Evolutionary conservation across 2,888 invertebrate genomes (phyloP), one percentile per base, ranked within the genome.

Genomic region (Caenorhabditis sp.): DNA sequence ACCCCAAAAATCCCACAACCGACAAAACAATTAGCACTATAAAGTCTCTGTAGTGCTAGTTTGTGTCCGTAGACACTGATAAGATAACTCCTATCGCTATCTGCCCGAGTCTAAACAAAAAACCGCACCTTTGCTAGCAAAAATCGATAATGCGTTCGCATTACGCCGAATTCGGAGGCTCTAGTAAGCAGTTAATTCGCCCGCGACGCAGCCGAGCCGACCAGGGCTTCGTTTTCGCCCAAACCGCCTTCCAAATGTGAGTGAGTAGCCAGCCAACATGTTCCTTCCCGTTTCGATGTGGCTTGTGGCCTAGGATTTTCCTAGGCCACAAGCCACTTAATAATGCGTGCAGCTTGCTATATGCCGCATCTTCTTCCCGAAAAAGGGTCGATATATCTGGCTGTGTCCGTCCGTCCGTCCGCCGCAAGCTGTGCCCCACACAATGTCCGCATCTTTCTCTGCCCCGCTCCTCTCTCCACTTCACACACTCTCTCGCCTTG

Each of bases 141-240:
- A 60, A 60, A 40, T 60, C 60, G 40, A 60, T 60, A 60, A 74
- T 74, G 74, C 72, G 72, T 58, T 72, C 72, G 15, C 65, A 74
- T n/a, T 40, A 37, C 37, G 65, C 65, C 50, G 74, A 72, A 22
- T 35, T 61, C 37, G 26, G 26, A 24, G 51, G n/a, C n/a, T n/a
- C n/a, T n/a, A n/a, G n/a, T n/a, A n/a, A n/a, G n/a, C n/a, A n/a
- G n/a, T n/a, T n/a, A n/a, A n/a, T n/a, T 28, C 5, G 20, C 26
- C 32, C 32, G 32, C 28, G 47, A 28, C n/a, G 40, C n/a, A 67
- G 11, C 5, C 40, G 44, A 40, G 40, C 55, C 8, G 18, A 55
- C 26, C 40, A 56, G 18, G 44, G 67, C 22, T 61, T 70, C 9
- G 26, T 60, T 11, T n/a, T 74, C 18, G 65, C 67, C 22, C 65